phyloP scores from a whole-genome alignment of 2,113 vertebrate genomes.

The Prochilodus magdalenae region DNA sequence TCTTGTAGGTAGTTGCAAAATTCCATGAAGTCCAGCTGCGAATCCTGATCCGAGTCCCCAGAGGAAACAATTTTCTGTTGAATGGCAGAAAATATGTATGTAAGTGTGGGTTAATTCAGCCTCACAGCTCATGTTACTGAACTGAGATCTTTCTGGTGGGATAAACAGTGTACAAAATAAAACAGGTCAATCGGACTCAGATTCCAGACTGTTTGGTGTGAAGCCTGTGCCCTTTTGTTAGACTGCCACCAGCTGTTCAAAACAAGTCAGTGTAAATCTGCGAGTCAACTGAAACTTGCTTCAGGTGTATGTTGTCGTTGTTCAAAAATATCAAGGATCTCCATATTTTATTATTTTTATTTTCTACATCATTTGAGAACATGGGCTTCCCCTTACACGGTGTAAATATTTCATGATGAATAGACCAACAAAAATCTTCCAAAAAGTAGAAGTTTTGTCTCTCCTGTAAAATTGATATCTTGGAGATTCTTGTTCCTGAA shows the following conservation, averaged over 20 bases:
- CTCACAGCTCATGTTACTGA: background rate
- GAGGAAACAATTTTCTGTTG: constrained; percentile 90
- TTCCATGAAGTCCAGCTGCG: constrained; percentile 90
- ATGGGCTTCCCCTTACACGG: no score
- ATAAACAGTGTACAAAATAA: background rate
- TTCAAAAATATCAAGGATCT: no score
- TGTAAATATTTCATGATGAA: no score
- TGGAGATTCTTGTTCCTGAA: no score
- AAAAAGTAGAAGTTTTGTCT: no score
- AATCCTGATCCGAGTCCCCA: constrained; percentile 89
- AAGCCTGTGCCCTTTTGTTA: background rate
- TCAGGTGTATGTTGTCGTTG: no score
- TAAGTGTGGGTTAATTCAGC: background rate
- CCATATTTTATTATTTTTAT: no score
- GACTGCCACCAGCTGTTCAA: background rate
- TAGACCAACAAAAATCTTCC: no score
- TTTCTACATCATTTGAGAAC: no score
- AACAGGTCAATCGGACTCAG: background rate
- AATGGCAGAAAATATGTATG: constrained; percentile 37
- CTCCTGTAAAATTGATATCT: no score
- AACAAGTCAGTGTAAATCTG: background rate
- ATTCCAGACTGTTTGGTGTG: background rate
- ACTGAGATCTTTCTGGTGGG: background rate
- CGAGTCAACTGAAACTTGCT: no score
- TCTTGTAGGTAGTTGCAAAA: constrained; percentile 93